These are phyloP conservation scores for Drosophila auraria DNA, from an alignment of 1,140 invertebrate genomes.

Conservation along the genomic window DNA sequence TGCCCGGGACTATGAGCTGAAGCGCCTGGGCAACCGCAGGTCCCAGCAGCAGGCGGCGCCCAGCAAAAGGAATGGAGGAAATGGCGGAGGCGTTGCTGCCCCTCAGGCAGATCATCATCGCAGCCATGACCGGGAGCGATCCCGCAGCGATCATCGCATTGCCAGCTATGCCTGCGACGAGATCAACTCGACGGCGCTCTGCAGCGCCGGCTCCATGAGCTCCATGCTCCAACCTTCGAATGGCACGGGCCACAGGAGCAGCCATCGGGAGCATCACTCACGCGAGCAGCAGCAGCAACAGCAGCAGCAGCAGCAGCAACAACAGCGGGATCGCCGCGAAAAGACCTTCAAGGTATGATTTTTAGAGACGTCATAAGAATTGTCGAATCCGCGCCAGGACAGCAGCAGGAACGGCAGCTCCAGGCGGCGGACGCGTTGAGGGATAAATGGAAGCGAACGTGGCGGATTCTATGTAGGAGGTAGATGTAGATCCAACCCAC, in stretches of 20 bases:
- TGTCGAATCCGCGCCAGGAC: constrained; percentile 76
- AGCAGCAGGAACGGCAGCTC: constrained; percentile 38
- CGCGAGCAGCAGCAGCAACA: constrained; percentile 45
- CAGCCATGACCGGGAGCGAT: constrained; percentile 74
- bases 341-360: constrained; percentile 85
- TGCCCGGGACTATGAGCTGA: constrained; percentile 78
- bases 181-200: constrained; percentile 33
- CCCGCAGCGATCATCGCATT: constrained; percentile 81
- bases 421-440: constrained; percentile 67
- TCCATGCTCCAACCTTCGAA: constrained; percentile 54
- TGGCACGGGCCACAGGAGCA: constrained; percentile 29
- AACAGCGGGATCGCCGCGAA: constrained; percentile 81
- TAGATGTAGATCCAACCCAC: not conserved
- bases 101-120: constrained; percentile 63
- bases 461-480: constrained; percentile 65
- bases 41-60: constrained; percentile 76
- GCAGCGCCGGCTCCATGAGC: constrained; percentile 72
- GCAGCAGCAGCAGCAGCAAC: constrained; percentile 65
- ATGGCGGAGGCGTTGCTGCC: constrained; percentile 10
- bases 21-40: constrained; percentile 75
- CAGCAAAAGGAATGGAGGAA: constrained; percentile 62
- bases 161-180: constrained; percentile 77
- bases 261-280: constrained; percentile 50
- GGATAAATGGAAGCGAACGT: constrained; percentile 47
- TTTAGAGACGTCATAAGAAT: constrained; percentile 86